Evolutionary conservation across 2,113 vertebrate species (phyloP).

Genomic region (Xenopus borealis): DNA sequence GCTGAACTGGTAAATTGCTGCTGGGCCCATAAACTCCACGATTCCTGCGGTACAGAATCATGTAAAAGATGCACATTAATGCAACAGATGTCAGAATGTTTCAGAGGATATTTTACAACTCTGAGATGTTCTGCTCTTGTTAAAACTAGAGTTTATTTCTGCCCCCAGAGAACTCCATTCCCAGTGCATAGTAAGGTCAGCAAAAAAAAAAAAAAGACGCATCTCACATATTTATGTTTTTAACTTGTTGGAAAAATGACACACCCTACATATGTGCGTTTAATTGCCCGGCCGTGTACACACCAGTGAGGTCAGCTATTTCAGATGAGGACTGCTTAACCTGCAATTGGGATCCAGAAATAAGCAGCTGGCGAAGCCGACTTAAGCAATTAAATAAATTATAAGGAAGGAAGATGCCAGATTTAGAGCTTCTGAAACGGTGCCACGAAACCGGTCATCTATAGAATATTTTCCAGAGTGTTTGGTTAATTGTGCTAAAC

Average conservation of each 20-base stretch:
- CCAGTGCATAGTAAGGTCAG: not conserved
- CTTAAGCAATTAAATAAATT: conserved; percentile 21
- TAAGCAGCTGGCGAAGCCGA: conserved; percentile 6
- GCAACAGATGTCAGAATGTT: too few relatives aligned
- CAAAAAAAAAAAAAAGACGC: too few relatives aligned
- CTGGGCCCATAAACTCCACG: too few relatives aligned
- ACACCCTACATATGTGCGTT: not conserved
- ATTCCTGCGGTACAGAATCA: too few relatives aligned
- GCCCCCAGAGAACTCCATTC: not conserved
- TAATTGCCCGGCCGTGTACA: not conserved
- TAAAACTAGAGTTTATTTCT: too few relatives aligned
- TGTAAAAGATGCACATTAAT: too few relatives aligned
- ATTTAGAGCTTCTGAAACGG: conserved; percentile 3
- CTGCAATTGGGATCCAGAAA: conserved; percentile 16
- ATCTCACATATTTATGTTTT: conserved; percentile 4
- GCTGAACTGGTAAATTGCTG: too few relatives aligned
- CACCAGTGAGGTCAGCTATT: not conserved
- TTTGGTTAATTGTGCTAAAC: not conserved
- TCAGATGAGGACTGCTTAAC: not conserved
- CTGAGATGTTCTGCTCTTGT: too few relatives aligned
- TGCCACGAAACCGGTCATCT: not conserved
- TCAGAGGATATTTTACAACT: too few relatives aligned
- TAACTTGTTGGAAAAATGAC: not conserved
- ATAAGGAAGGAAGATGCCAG: conserved; percentile 4
- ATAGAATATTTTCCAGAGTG: conserved; percentile 3